Evolutionary conservation across 2,888 invertebrate genomes (phyloP).

Genomic region (Cheilosia impressa): DNA sequence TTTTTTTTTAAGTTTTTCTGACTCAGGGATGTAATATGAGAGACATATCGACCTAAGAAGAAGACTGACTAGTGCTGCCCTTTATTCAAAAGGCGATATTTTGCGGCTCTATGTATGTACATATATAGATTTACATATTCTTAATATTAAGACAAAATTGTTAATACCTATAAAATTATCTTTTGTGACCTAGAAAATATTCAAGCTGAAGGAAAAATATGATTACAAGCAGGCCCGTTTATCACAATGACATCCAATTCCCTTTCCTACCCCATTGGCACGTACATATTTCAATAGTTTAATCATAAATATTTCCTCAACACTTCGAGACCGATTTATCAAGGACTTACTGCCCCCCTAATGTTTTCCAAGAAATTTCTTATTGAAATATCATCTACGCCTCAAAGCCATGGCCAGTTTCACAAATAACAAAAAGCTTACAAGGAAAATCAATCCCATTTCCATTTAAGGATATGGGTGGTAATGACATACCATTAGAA

Average conservation of each 20-base stretch:
- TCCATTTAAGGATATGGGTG: slow-evolving; percentile 29
- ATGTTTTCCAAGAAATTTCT: slow-evolving; percentile 13
- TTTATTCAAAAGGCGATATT: no score
- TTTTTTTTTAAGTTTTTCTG: no score
- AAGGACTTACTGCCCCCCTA: neutral
- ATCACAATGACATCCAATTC: neutral
- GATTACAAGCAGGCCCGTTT: no score
- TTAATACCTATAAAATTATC: no score
- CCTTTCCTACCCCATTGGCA: slow-evolving; percentile 41
- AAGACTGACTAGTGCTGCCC: no score
- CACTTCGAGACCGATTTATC: slow-evolving; percentile 32
- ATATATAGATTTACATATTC: no score
- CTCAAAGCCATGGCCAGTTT: slow-evolving; percentile 26
- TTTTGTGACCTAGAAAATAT: no score
- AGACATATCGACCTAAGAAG: no score
- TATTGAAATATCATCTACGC: slow-evolving; percentile 60
- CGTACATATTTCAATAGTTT: slow-evolving; percentile 58
- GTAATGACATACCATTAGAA: slow-evolving; percentile 35
- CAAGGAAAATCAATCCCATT: slow-evolving; percentile 65
- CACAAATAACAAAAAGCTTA: slow-evolving; percentile 21
- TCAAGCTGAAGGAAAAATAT: no score
- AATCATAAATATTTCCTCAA: slow-evolving; percentile 55
- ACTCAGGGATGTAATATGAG: no score
- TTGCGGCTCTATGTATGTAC: no score
- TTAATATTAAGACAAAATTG: no score